These are phyloP conservation scores for Heterodera carotae DNA, from an alignment of 1,140 invertebrate species.

Conservation along the genomic window DNA sequence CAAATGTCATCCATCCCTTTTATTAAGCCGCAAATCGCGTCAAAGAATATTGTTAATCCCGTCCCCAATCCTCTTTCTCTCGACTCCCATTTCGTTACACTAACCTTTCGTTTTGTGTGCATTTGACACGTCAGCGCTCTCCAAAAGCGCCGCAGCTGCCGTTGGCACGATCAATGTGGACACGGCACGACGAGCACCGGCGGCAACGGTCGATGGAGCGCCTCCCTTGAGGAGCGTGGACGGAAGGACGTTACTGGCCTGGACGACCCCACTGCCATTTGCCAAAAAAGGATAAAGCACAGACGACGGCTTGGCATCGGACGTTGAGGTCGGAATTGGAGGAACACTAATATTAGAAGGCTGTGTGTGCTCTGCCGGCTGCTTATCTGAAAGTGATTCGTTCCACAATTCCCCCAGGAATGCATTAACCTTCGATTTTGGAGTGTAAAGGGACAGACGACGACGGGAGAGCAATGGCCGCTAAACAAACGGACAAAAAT, in stretches of 20 bases:
- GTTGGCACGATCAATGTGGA: conserved; percentile 9
- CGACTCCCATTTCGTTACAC: neutral
- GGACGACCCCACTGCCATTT: conserved; percentile 9
- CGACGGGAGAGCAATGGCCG: neutral
- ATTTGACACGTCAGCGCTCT: neutral
- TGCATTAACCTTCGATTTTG: conserved; percentile 4
- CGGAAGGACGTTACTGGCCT: conserved; percentile 11
- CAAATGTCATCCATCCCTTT: too few relatives aligned
- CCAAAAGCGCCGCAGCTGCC: neutral
- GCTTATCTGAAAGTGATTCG: conserved; percentile 8
- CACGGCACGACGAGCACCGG: neutral
- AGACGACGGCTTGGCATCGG: neutral
- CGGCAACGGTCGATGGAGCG: neutral
- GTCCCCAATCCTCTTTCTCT: neutral
- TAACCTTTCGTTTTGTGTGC: neutral
- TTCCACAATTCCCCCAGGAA: neutral
- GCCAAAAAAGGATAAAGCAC: neutral
- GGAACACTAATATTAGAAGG: neutral
- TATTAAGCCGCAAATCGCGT: neutral
- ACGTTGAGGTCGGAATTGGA: neutral
- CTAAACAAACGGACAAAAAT: conserved; percentile 1
- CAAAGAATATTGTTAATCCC: neutral
- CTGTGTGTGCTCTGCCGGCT: neutral
- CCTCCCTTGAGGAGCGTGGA: conserved; percentile 6
- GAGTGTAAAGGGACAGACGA: conserved; percentile 9